Base-by-base conservation (phyloP, 2,113 vertebrate genomes). In the Eclectus roratus region DNA sequence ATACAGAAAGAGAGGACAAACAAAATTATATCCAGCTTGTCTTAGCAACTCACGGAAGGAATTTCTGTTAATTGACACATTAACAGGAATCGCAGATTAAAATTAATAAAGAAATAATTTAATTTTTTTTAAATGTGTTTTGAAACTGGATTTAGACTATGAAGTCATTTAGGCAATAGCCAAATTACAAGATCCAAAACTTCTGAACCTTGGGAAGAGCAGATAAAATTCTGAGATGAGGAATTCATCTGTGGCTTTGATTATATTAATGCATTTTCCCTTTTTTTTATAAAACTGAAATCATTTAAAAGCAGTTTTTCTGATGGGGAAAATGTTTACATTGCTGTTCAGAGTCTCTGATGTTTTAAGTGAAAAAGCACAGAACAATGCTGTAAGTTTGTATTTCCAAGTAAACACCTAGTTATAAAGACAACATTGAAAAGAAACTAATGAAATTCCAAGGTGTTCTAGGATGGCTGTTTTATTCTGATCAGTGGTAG, bases 381-480 rank as follows among this genome's bases (percentile, higher is more conserved):
- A 85, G 88, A 96, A 83, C 72, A 65, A 46, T 92, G 94, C 93
- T 97, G 97, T 97, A 97, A 97, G 98, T 97, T 98, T 97, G 97
- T 97, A 96, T 97, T 98, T 98, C 97, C 97, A 98, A 98, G 97
- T 97, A 98, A 98, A 97, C 98, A 96, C 97, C 97, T 98, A 97
- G 91, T 98, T 98, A 96, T 97, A 98, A 98, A 95, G 96, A 98
- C 98, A 97, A 96, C 98, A 96, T 91, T 98, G 98, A 98, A 98
- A 97, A 97, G 97, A 95, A 98, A 98, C 97, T 98, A 99, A 99
- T 99, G 98, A 98, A 98, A 99, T 99, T 99, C 98, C 98, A 98
- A 98, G 98, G 98, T 98, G 98, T 96, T 98, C 98, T 85, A 94
- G 97, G 97, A 97, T 96, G 98, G 98, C 98, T 98, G 98, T 94